Conservation (phyloP, 2,113 vertebrate species). For the Cryptomyrus ogoouensis region DNA sequence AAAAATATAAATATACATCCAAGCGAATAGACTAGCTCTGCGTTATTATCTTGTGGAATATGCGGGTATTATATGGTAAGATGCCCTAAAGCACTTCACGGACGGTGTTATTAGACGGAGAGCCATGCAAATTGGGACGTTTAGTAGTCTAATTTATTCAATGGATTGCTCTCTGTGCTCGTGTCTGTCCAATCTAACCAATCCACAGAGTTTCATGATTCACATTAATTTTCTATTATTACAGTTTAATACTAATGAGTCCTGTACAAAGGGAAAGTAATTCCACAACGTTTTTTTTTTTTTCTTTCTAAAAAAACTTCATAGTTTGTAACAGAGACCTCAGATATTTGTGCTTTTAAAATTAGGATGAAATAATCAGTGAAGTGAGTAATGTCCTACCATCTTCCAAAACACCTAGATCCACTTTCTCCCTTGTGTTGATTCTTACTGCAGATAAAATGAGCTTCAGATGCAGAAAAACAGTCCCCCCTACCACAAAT, state of each 20-base stretch:
- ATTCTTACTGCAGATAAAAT: neutral
- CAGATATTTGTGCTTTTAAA: neutral
- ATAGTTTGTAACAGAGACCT: neutral
- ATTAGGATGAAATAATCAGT: neutral
- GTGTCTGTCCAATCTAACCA: neutral
- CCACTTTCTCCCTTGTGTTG: neutral
- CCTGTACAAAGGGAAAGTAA: neutral
- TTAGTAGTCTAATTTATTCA: conserved; percentile 7
- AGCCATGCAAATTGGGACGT: conserved; percentile 14
- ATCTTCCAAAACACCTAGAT: neutral
- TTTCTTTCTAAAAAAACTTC: neutral
- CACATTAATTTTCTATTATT: conserved; percentile 9
- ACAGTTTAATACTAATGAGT: conserved; percentile 9
- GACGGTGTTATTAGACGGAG: neutral
- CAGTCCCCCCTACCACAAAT: neutral
- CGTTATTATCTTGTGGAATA: neutral
- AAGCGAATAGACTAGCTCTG: neutral
- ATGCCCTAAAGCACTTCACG: neutral
- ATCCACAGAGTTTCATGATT: conserved; percentile 4
- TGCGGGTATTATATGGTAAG: neutral
- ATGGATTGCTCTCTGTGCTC: neutral
- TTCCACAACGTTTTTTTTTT: neutral
- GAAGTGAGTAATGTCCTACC: neutral
- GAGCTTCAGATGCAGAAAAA: neutral
- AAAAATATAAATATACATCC: neutral